phyloP scores from a whole-genome alignment of 2,888 invertebrate species.

The Yponomeuta evonymella region DNA sequence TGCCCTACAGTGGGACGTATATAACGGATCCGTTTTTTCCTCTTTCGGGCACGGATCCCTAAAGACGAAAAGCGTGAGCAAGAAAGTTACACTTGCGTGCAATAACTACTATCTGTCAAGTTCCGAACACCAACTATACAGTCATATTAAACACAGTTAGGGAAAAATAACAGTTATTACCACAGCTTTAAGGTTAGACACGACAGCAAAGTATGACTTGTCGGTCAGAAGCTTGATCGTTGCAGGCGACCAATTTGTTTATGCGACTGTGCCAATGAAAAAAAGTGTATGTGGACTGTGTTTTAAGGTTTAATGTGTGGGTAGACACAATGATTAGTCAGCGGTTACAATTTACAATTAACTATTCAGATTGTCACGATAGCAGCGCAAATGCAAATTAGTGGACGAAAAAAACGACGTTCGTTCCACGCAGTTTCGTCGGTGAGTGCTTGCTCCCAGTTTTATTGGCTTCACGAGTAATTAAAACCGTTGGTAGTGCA shows the following conservation, averaged over 20 bases:
- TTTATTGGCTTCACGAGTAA: not conserved
- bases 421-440: conserved; percentile 21
- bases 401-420: conserved; percentile 34
- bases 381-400: conserved; percentile 58
- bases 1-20: not conserved
- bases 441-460: not conserved
- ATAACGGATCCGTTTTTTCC: not conserved
- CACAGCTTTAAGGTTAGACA: not conserved
- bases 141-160: not conserved
- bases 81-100: conserved; percentile 39
- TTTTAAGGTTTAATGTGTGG: not conserved
- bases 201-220: not conserved
- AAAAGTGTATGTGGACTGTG: not conserved
- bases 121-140: conserved; percentile 45
- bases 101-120: conserved; percentile 54
- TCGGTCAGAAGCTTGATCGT: not conserved
- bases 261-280: not conserved
- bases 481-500: not conserved
- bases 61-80: not conserved
- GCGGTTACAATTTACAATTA: conserved; percentile 64
- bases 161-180: not conserved
- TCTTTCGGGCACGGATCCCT: not conserved
- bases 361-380: conserved; percentile 56
- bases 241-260: not conserved
- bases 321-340: conserved; percentile 35